A percentile compares a stretch with the other conserved stretches of the same genome.
Conservation (phyloP, 2,888 invertebrate species). For the Chaetogeoica ovagalla region DNA sequence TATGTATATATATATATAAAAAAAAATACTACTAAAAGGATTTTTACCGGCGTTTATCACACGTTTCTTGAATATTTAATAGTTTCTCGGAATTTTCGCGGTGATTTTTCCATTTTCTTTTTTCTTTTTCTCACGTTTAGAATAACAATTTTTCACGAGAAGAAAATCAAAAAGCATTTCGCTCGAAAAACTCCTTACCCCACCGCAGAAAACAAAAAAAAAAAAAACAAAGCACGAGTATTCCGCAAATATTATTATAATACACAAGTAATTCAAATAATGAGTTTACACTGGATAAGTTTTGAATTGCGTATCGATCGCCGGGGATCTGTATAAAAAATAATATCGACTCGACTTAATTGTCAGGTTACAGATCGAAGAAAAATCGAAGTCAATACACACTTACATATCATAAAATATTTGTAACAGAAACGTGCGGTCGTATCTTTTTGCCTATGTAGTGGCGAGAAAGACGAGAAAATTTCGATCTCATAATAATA, state of each 20-base stretch:
- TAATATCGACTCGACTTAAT: neutral
- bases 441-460: no score
- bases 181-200: neutral
- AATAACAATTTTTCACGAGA: constrained; percentile 12
- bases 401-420: no score
- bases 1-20: no score
- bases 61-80: constrained; percentile 43
- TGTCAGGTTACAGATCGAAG: neutral
- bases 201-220: no score
- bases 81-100: neutral
- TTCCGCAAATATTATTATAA: no score
- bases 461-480: no score
- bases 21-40: no score
- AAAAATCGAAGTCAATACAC: constrained; percentile 11
- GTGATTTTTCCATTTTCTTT: neutral
- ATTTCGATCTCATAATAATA: no score
- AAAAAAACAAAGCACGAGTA: no score
- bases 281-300: neutral
- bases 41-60: constrained; percentile 4
- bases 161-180: constrained; percentile 4
- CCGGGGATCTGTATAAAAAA: no score
- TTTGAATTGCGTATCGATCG: neutral
- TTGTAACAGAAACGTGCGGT: no score
- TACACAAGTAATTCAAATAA: no score
- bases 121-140: neutral